A percentile compares a stretch with the other conserved stretches of the same genome.
phyloP scores from a whole-genome alignment of 2,888 invertebrate species.

The Epistrophe grossulariae region DNA sequence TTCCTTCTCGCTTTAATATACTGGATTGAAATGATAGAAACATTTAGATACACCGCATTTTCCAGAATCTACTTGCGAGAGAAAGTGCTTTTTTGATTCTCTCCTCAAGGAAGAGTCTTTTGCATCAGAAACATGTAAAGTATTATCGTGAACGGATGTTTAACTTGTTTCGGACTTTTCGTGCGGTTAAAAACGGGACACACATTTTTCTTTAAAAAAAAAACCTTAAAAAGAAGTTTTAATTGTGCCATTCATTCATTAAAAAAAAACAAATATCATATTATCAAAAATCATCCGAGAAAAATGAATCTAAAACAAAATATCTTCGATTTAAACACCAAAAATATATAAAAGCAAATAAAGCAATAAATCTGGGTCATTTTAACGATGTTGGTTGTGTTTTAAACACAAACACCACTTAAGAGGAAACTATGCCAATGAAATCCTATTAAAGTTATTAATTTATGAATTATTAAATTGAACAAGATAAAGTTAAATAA shows the following conservation, averaged over 20 bases:
- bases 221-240: background rate
- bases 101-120: conserved; percentile 36
- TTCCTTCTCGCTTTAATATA: conserved; percentile 13
- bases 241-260: background rate
- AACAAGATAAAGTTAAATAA: background rate
- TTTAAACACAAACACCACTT: conserved; percentile 29
- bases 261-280: background rate
- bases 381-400: conserved; percentile 49
- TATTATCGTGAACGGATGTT: conserved; percentile 49
- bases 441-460: background rate
- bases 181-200: conserved; percentile 44
- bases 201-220: background rate
- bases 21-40: conserved; percentile 11
- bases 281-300: background rate
- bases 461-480: background rate
- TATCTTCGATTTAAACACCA: background rate
- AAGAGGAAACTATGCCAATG: conserved; percentile 6
- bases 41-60: conserved; percentile 50
- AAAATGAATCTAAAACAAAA: background rate
- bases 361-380: conserved; percentile 60
- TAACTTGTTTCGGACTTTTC: conserved; percentile 38
- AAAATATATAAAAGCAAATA: conserved; percentile 25
- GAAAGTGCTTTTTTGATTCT: conserved; percentile 44
- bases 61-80: conserved; percentile 21
- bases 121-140: conserved; percentile 67